phyloP scores from a whole-genome alignment of 2,113 vertebrate species.

The Sylvietta virens region DNA sequence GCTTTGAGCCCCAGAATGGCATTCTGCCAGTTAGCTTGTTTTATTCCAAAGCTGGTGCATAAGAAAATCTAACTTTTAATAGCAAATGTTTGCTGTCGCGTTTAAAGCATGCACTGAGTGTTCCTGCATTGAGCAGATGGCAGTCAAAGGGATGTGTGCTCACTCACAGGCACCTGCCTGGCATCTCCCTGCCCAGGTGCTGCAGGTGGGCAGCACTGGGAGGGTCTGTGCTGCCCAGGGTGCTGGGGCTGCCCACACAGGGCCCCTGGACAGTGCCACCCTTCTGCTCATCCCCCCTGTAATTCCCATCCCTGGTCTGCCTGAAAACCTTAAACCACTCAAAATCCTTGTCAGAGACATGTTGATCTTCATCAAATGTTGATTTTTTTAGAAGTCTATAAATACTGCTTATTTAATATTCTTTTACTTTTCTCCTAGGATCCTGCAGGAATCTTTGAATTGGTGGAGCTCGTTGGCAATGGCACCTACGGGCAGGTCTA shows the following conservation, averaged over 20 bases:
- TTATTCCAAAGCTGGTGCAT: not conserved
- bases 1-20: not conserved
- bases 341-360: not conserved
- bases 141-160: accelerated
- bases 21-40: not conserved
- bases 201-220: not conserved
- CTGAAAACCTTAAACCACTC: not conserved
- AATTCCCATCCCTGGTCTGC: not conserved
- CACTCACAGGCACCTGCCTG: not conserved
- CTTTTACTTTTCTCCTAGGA: slow-evolving; percentile 75
- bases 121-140: accelerated
- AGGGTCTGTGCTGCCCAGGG: not conserved
- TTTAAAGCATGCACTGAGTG: not conserved
- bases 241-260: not conserved
- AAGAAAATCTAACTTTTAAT: not conserved
- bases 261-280: accelerated
- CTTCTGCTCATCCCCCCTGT: not conserved
- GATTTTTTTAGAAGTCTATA: not conserved
- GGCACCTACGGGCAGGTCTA: slow-evolving; percentile 98
- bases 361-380: not conserved
- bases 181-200: not conserved
- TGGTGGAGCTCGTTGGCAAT: slow-evolving; percentile 98
- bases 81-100: not conserved
- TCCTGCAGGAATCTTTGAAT: slow-evolving; percentile 96
- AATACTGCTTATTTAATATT: not conserved